Base-by-base conservation (phyloP, 2,113 vertebrate genomes). In the Trinectes maculatus region DNA sequence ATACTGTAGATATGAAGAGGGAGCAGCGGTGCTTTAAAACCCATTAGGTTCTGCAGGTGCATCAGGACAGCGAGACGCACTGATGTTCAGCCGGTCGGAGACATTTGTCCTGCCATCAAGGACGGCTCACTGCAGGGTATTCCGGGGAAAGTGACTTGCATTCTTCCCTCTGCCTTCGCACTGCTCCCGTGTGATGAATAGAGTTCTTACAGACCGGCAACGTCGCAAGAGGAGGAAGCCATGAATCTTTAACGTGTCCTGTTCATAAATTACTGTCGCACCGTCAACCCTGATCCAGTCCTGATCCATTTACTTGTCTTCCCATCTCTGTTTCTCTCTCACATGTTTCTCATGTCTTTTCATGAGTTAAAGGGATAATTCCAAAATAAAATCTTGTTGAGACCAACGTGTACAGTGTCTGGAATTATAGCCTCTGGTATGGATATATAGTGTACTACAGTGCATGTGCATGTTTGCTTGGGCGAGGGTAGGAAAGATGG, bases 241-340 rank as follows among this genome's bases (percentile, higher is more conserved):
- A 63, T 83, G 64, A 85, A 79, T 83, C 65, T 81, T 85, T 79
- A 79, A 85, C 83, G 80, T 47, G 61, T 79, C 59, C 74, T 74
- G 74, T 78, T 80, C 68, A 74, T 83, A 73, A 80, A 84, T 85
- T 77, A 79, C 71, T 54, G 58, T 67, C 3, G 19, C 74, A 19
- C 36, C 75, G 47, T 82, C 74, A 62, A 28, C 40, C 47, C 46
- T 26, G 49, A 56, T 52, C 22, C 56, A 59, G 39, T 52, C 56
- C 56, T 66, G 22, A 77, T 48, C 39, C 57, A 49, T 70, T 66
- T 26, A 54, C 59, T 47, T 52, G 57, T 49, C 26, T 34, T 5
- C 57, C 31, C 31, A 19, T 48, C 52, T 54, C 15, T 44, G 58
- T 8, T 57, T 66, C n/a, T n/a, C n/a, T 76, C 29, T 51, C 24